A percentile compares a stretch with the other conserved stretches of the same genome.
Evolutionary conservation across 2,797 vertebrate genomes (phyloP).

Genomic region (Clarias laeviceps): DNA sequence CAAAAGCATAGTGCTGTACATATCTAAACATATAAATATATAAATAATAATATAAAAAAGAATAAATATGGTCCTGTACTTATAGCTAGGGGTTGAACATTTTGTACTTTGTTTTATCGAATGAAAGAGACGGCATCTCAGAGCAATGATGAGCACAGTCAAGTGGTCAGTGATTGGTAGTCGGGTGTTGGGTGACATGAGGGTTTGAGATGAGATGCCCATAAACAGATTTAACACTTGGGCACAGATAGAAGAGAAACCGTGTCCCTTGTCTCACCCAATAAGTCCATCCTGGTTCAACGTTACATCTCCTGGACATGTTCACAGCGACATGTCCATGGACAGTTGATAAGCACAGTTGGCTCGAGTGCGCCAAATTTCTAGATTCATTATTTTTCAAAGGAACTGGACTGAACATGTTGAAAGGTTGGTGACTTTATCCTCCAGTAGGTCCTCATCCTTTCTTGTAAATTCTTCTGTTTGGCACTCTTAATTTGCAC

Average conservation of each 20-base stretch:
- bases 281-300: slow-evolving; percentile 14
- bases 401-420: neutral
- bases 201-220: slow-evolving; percentile 35
- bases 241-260: slow-evolving; percentile 22
- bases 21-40: slow-evolving; percentile 76
- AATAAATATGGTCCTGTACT: slow-evolving; percentile 90
- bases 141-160: slow-evolving; percentile 64
- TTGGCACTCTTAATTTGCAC: slow-evolving; percentile 73
- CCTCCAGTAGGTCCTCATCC: neutral
- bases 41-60: slow-evolving; percentile 77
- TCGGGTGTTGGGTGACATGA: neutral
- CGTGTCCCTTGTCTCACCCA: neutral
- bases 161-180: slow-evolving; percentile 1
- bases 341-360: slow-evolving; percentile 53
- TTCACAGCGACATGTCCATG: slow-evolving; percentile 24
- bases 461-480: neutral
- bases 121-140: slow-evolving; percentile 87
- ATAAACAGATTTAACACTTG: slow-evolving; percentile 24
- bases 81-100: slow-evolving; percentile 90
- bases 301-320: slow-evolving; percentile 40
- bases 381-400: slow-evolving; percentile 25
- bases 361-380: slow-evolving; percentile 12
- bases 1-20: slow-evolving; percentile 90
- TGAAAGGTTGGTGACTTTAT: slow-evolving; percentile 16
- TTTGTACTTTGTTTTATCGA: slow-evolving; percentile 90